These are phyloP conservation scores for Eucera pruinosa DNA, from an alignment of 2,888 invertebrate species.

Conservation along the genomic window DNA sequence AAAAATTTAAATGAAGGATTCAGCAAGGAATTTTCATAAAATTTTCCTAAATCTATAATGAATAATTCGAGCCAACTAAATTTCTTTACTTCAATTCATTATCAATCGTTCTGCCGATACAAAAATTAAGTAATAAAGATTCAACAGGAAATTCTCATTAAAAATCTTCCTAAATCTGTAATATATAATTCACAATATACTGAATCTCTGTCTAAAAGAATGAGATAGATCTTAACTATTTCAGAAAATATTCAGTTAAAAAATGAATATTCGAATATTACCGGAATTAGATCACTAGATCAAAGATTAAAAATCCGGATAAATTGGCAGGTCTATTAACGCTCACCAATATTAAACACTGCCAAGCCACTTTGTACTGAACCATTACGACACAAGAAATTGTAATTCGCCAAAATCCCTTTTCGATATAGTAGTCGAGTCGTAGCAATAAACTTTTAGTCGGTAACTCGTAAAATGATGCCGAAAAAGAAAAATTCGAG, in stretches of 20 bases:
- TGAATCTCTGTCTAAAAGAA: background rate
- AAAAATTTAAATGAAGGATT: too few relatives aligned
- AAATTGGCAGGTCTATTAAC: conserved; percentile 40
- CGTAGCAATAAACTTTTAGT: conserved; percentile 44
- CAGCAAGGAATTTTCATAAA: too few relatives aligned
- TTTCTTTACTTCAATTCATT: too few relatives aligned
- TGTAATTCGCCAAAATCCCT: conserved; percentile 36
- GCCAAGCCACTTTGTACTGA: conserved; percentile 56
- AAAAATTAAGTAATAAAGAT: too few relatives aligned
- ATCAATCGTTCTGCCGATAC: too few relatives aligned
- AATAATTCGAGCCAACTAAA: too few relatives aligned
- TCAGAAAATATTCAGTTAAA: background rate
- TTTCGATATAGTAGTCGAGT: conserved; percentile 46
- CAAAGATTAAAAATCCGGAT: conserved; percentile 21
- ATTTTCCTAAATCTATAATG: too few relatives aligned
- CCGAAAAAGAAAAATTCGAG: background rate
- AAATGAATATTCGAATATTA: conserved; percentile 32
- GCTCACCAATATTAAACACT: conserved; percentile 64
- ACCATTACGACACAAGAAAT: conserved; percentile 26
- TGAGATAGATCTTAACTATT: background rate
- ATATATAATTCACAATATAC: too few relatives aligned
- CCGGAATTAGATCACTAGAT: background rate
- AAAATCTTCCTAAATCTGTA: too few relatives aligned
- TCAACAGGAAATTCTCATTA: too few relatives aligned
- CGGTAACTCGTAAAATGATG: conserved; percentile 17